phyloP scores from a whole-genome alignment of 2,888 invertebrate genomes.

The Enchytraeus crypticus region DNA sequence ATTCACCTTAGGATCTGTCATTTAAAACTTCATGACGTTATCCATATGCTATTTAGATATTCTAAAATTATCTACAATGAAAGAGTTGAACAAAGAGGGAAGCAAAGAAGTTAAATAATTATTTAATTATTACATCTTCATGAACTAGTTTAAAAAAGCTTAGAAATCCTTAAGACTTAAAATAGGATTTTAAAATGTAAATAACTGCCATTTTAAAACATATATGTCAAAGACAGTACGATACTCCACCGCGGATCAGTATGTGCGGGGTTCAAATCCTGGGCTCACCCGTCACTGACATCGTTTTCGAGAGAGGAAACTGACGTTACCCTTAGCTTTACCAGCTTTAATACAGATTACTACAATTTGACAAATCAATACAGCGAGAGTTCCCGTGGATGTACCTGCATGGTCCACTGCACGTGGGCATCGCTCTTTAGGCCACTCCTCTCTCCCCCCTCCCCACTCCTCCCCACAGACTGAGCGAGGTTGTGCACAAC shows the following conservation, averaged over 20 bases:
- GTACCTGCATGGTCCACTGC: constrained; percentile 65
- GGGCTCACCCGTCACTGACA: too few relatives aligned
- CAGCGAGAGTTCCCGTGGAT: neutral
- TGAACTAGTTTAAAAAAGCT: neutral
- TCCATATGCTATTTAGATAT: too few relatives aligned
- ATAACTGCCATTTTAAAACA: neutral
- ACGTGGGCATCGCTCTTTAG: constrained; percentile 69
- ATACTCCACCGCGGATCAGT: too few relatives aligned
- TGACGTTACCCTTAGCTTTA: neutral
- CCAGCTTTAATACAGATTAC: too few relatives aligned
- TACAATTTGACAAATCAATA: neutral
- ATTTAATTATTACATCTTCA: too few relatives aligned
- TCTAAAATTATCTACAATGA: too few relatives aligned
- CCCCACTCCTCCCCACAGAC: constrained; percentile 56
- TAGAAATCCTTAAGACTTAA: neutral
- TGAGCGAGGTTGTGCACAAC: constrained; percentile 69
- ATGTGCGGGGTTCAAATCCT: too few relatives aligned
- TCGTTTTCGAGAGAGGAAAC: neutral
- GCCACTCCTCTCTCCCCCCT: constrained; percentile 70
- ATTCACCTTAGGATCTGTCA: too few relatives aligned
- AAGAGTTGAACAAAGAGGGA: too few relatives aligned
- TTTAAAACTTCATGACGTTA: too few relatives aligned
- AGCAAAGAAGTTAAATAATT: too few relatives aligned
- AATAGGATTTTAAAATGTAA: neutral
- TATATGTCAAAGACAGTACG: too few relatives aligned